Percentiles rank a stretch among this genome's conserved stretches.
Conservation (phyloP, 2,888 invertebrate species). For the Anthrax anthrax region DNA sequence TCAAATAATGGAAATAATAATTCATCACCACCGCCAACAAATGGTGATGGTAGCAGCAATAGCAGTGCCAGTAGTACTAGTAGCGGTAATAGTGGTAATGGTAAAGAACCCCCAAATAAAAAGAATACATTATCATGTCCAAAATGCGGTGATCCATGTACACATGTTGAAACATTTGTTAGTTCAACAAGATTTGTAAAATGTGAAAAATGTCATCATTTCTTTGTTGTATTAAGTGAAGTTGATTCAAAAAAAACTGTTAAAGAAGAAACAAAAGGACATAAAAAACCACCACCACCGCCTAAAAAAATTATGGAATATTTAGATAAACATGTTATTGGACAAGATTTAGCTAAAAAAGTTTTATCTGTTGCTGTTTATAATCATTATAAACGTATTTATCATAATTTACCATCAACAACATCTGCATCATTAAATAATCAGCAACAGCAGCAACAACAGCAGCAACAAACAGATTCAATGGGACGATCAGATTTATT, state of each 20-base stretch:
- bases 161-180: constrained; percentile 92
- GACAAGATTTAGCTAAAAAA: constrained; percentile 95
- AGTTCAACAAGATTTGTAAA: constrained; percentile 94
- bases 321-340: constrained; percentile 91
- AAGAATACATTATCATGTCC: constrained; percentile 78
- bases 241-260: constrained; percentile 76
- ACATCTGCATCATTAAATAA: constrained; percentile 7
- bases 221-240: constrained; percentile 91
- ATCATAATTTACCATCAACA: constrained; percentile 64
- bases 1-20: not conserved
- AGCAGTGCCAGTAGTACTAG: not conserved
- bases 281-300: constrained; percentile 80
- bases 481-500: constrained; percentile 50
- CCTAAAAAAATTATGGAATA: constrained; percentile 96
- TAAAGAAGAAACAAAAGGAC: constrained; percentile 56
- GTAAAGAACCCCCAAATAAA: constrained; percentile 41
- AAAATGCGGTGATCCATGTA: constrained; percentile 94
- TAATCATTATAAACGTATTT: constrained; percentile 96
- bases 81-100: constrained; percentile 33
- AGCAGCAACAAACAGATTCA: constrained; percentile 19
- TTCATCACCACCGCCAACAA: constrained; percentile 3
- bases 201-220: constrained; percentile 96
- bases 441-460: constrained; percentile 9
- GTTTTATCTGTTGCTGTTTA: constrained; percentile 96
- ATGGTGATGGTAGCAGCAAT: constrained; percentile 1